phyloP scores from a whole-genome alignment of 1,140 invertebrate genomes.

The Goniozus legneri region DNA sequence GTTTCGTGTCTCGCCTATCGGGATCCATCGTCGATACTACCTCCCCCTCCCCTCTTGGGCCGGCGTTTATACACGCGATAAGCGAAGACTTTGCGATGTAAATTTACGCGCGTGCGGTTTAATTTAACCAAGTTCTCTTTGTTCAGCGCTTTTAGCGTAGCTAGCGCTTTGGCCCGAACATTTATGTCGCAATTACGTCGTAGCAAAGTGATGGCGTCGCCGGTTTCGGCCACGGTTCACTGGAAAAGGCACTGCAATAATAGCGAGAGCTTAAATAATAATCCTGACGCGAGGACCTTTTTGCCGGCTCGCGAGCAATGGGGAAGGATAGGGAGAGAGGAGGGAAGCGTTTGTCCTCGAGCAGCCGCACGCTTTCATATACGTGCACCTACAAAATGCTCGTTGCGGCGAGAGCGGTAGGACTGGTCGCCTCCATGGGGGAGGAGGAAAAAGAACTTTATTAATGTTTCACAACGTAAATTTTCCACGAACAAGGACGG shows the following conservation, averaged over 20 bases:
- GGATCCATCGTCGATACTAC: background rate
- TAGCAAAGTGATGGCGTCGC: slow-evolving; percentile 14
- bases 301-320: background rate
- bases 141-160: slow-evolving; percentile 16
- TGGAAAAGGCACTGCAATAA: slow-evolving; percentile 11
- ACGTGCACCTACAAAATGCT: too few relatives aligned
- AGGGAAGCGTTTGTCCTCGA: too few relatives aligned
- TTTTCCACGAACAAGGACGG: too few relatives aligned
- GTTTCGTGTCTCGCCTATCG: background rate
- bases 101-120: slow-evolving; percentile 17
- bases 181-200: slow-evolving; percentile 22
- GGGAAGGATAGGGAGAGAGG: too few relatives aligned
- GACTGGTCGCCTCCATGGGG: too few relatives aligned
- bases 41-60: background rate
- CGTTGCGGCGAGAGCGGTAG: too few relatives aligned
- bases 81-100: slow-evolving; percentile 12
- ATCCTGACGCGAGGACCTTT: slow-evolving; percentile 7
- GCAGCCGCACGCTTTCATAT: too few relatives aligned
- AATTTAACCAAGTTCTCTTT: slow-evolving; percentile 19
- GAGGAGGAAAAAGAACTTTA: too few relatives aligned
- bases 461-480: too few relatives aligned
- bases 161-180: slow-evolving; percentile 6
- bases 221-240: background rate
- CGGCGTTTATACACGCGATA: slow-evolving; percentile 7
- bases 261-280: slow-evolving; percentile 12